phyloP scores from a whole-genome alignment of 2,888 invertebrate species.

The Tipula unca region DNA sequence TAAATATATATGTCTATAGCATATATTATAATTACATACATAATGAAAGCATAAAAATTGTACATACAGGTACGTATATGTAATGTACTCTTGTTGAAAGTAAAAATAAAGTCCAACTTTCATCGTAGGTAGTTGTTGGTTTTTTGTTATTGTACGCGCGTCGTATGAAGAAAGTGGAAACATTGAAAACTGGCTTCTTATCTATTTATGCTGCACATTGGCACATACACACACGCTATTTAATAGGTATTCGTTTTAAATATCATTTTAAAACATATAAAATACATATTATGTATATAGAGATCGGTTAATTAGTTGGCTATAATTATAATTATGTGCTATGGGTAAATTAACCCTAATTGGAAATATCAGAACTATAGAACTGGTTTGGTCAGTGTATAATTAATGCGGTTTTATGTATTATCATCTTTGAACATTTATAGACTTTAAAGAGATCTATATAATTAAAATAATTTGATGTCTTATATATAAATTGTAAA shows the following conservation, averaged over 20 bases:
- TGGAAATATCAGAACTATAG: background rate
- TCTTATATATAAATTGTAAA: too few relatives aligned
- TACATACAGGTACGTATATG: background rate
- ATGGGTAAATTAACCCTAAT: background rate
- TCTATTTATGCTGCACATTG: background rate
- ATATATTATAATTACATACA: background rate
- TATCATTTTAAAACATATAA: background rate
- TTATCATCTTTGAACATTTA: too few relatives aligned
- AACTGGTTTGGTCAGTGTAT: background rate
- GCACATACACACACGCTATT: background rate
- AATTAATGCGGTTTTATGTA: too few relatives aligned
- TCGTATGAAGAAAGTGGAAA: background rate
- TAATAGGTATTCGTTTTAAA: background rate
- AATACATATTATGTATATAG: too few relatives aligned
- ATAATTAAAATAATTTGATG: too few relatives aligned
- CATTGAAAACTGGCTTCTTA: background rate
- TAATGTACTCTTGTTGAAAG: background rate
- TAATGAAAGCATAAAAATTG: background rate
- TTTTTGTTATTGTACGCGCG: background rate
- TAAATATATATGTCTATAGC: background rate
- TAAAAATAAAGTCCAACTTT: background rate
- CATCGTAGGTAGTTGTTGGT: background rate
- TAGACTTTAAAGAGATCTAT: too few relatives aligned
- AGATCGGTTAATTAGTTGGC: background rate
- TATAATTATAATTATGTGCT: background rate